phyloP scores from a whole-genome alignment of 2,888 invertebrate species.

The Pogonocherus hispidulus region DNA sequence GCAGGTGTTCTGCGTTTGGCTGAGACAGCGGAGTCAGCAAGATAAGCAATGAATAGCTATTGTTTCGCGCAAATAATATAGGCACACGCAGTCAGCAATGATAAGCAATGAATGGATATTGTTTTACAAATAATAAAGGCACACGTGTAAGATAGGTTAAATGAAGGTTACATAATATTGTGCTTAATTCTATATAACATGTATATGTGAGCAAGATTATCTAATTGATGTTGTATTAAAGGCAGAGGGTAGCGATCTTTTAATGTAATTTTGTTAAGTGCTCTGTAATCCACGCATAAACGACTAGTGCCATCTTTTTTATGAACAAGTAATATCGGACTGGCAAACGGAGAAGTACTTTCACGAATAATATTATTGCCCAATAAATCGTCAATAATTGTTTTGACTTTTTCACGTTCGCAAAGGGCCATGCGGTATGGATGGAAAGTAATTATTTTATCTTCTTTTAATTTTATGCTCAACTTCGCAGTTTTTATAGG shows the following conservation, averaged over 20 bases:
- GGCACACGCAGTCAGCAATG: no score
- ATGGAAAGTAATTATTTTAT: constrained; percentile 17
- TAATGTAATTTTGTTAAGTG: constrained; percentile 24
- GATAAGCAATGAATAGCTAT: no score
- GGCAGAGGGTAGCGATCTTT: constrained; percentile 23
- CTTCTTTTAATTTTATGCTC: constrained; percentile 13
- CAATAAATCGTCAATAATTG: constrained; percentile 26
- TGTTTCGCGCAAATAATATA: no score
- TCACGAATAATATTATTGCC: constrained; percentile 28
- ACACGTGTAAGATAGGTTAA: no score
- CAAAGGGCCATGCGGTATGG: constrained; percentile 29
- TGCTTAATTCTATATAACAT: no score
- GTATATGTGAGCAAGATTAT: no score
- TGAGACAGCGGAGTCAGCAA: no score
- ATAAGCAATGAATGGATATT: no score
- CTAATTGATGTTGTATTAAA: constrained; percentile 8
- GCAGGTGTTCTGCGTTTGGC: no score
- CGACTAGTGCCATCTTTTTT: constrained; percentile 26
- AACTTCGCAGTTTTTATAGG: constrained; percentile 24
- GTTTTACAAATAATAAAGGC: no score
- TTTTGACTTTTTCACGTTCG: constrained; percentile 32
- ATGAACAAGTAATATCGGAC: constrained; percentile 28
- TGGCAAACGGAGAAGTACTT: constrained; percentile 20
- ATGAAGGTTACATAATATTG: no score
- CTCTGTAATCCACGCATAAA: constrained; percentile 20